Evolutionary conservation across 1,140 invertebrate genomes (phyloP).

Genomic region (Ericerus pela): DNA sequence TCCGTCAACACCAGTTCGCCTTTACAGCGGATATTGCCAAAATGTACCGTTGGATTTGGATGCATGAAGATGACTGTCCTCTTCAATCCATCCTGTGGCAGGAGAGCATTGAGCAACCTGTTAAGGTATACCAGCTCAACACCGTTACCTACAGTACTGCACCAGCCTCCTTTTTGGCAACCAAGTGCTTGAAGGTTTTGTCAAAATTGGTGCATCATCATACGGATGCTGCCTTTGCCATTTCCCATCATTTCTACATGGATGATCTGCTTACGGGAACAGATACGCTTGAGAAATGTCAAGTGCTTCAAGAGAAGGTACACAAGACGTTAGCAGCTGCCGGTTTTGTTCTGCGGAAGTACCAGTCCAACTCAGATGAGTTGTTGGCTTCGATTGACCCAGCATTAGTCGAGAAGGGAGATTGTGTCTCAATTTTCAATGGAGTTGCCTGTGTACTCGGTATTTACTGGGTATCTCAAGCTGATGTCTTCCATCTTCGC

Average conservation of each 20-base stretch:
- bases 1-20: slow-evolving; percentile 17
- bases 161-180: slow-evolving; percentile 27
- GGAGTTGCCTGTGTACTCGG: neutral
- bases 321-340: slow-evolving; percentile 19
- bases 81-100: neutral
- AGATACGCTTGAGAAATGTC: neutral
- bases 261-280: slow-evolving; percentile 1
- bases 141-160: slow-evolving; percentile 27
- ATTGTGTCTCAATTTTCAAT: neutral
- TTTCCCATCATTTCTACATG: neutral
- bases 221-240: neutral
- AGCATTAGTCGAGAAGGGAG: neutral
- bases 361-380: slow-evolving; percentile 15
- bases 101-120: neutral
- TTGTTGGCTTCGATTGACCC: neutral
- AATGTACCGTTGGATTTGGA: neutral
- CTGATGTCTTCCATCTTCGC: neutral
- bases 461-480: neutral
- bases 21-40: slow-evolving; percentile 12
- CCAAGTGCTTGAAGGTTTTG: slow-evolving; percentile 21
- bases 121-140: neutral
- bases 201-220: neutral
- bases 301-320: slow-evolving; percentile 17
- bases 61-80: neutral
- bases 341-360: slow-evolving; percentile 25